Base-by-base conservation (phyloP, 2,888 invertebrate species). In the Tinea trinotella region DNA sequence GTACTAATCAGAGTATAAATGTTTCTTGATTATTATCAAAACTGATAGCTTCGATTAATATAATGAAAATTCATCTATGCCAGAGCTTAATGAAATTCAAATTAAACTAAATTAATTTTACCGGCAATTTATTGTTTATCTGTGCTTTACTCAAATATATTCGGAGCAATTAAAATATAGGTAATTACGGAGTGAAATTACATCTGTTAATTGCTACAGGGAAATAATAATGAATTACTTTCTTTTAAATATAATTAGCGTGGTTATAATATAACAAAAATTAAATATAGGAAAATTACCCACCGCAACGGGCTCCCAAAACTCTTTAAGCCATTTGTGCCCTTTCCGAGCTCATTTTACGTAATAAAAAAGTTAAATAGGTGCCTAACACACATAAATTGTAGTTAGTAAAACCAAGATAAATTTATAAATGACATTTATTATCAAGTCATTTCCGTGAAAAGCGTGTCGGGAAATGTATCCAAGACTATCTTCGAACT, bases 401-500 rank as follows among this genome's bases (percentile, higher is more conserved):
- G 30, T 30, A 30, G 30, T 30, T 30, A 30, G 30, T 30, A 30
- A 30, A 30, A 30, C 30, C 30, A 30, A 30, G 30, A 30, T 30
- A 30, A 30, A 30, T 30, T 30, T 30, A 30, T 30, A 30, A 30
- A 30, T 30, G 30, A 30, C 30, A 30, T 30, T 30, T 30, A 30
- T 30, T 30, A 30, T 30, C 30, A 30, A 30, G 30, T 30, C 30
- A 30, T 30, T 30, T 30, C 30, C 30, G 30, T 30, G 30, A 30
- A 30, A 30, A 30, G 30, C 30, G 30, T 30, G 30, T 30, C 30
- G 30, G 30, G 30, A 30, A 30, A 50, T 24, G 50, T 50, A 19
- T 46, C 50, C 24, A 22, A n/a, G 48, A 22, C 50, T 19, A 48
- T 48, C 48, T 18, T 48, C 48, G 24, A 50, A 50, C 24, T 50